Evolutionary conservation across 2,888 invertebrate species (phyloP).

Genomic region (Cheilosia soror): DNA sequence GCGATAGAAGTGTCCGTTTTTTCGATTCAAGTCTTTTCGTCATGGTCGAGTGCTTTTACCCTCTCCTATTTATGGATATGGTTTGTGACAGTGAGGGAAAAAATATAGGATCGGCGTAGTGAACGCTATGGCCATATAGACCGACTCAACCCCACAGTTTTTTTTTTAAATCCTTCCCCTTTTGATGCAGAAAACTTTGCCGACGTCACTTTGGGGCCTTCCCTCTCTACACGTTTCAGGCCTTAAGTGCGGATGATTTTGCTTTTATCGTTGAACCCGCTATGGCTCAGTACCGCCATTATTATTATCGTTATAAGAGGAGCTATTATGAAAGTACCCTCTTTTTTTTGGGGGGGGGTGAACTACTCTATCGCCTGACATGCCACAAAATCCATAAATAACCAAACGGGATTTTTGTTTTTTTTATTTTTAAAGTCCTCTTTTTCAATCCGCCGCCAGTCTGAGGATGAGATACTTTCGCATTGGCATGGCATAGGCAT

Average conservation of each 20-base stretch:
- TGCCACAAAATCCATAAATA: conserved; percentile 52
- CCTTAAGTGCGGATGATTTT: conserved; percentile 50
- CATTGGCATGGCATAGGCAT: conserved; percentile 2
- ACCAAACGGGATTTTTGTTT: conserved; percentile 5
- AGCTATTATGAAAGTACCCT: neutral
- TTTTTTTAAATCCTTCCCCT: conserved; percentile 36
- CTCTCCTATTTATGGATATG: conserved; percentile 1
- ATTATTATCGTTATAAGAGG: conserved; percentile 37
- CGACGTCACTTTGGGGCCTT: conserved; percentile 31
- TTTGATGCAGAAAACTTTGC: conserved; percentile 19
- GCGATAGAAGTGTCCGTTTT: conserved; percentile 26
- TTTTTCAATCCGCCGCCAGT: conserved; percentile 45
- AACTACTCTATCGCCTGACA: conserved; percentile 17
- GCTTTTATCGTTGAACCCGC: conserved; percentile 45
- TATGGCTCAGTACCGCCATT: conserved; percentile 23
- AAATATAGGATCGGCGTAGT: neutral
- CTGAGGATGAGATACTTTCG: conserved; percentile 27
- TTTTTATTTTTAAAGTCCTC: conserved; percentile 16
- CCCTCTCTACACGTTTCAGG: conserved; percentile 28
- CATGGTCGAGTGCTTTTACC: conserved; percentile 35
- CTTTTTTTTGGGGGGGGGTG: conserved; percentile 2
- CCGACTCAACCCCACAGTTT: conserved; percentile 32
- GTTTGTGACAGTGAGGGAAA: conserved; percentile 10
- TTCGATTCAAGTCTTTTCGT: conserved; percentile 33
- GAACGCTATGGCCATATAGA: conserved; percentile 6